Conservation (phyloP, 1,140 invertebrate genomes). For the Megathymus violae region DNA sequence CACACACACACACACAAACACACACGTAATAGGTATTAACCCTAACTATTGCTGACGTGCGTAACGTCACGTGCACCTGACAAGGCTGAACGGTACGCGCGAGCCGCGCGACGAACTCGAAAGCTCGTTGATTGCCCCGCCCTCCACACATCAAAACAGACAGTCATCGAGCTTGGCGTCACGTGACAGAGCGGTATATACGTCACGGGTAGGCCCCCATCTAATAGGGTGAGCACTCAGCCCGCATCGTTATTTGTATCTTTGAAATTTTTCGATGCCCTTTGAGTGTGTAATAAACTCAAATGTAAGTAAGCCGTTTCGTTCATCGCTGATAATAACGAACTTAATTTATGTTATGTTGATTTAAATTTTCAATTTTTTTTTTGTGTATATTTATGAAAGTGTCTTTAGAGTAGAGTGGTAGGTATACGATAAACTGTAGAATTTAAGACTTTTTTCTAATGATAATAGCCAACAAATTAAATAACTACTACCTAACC, state of each 20-base stretch:
- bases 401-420: too few relatives aligned
- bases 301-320: too few relatives aligned
- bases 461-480: too few relatives aligned
- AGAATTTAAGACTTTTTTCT: too few relatives aligned
- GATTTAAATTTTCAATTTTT: too few relatives aligned
- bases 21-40: background rate
- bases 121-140: conserved; percentile 53
- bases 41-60: conserved; percentile 45
- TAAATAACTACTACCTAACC: too few relatives aligned
- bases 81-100: conserved; percentile 28
- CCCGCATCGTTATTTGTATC: background rate
- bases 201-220: conserved; percentile 36
- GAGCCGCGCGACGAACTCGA: conserved; percentile 36
- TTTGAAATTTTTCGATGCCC: background rate
- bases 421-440: too few relatives aligned
- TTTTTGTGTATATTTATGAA: too few relatives aligned
- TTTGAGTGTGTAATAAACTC: too few relatives aligned
- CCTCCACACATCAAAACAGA: conserved; percentile 43
- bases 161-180: conserved; percentile 36
- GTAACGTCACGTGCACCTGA: conserved; percentile 59
- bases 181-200: conserved; percentile 23
- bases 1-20: too few relatives aligned
- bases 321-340: too few relatives aligned
- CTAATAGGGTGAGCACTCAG: background rate
- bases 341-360: too few relatives aligned